phyloP scores from a whole-genome alignment of 2,113 vertebrate genomes.

The Centropristis striata region DNA sequence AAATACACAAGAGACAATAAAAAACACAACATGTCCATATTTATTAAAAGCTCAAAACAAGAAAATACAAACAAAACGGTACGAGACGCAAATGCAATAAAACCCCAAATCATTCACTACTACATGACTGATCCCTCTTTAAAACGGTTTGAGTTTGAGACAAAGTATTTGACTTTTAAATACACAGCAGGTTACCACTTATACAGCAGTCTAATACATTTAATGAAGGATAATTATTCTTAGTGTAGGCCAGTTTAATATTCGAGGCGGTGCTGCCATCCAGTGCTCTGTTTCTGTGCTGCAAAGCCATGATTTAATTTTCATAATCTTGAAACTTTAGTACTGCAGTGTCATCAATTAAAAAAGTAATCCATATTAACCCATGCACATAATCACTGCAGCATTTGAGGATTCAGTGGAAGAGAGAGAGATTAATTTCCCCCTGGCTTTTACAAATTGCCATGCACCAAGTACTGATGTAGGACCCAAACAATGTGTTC shows the following conservation, averaged over 20 bases:
- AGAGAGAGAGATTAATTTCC: not conserved
- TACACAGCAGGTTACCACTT: not conserved
- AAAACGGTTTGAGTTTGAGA: too few relatives aligned
- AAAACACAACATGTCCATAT: too few relatives aligned
- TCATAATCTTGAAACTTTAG: not conserved
- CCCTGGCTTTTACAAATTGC: not conserved
- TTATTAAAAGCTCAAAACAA: too few relatives aligned
- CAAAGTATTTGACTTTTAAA: not conserved
- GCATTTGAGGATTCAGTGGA: not conserved
- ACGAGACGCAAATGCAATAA: too few relatives aligned
- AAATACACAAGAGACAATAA: too few relatives aligned
- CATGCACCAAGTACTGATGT: too few relatives aligned
- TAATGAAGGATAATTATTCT: not conserved
- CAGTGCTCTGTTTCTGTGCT: conserved; percentile 40
- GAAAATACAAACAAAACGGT: too few relatives aligned
- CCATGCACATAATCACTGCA: conserved; percentile 3
- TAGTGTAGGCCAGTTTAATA: not conserved
- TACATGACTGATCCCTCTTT: too few relatives aligned
- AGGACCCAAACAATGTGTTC: too few relatives aligned
- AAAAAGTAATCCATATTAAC: conserved; percentile 5
- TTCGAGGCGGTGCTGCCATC: conserved; percentile 43
- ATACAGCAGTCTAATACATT: not conserved
- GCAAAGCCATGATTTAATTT: conserved; percentile 8
- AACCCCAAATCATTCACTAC: too few relatives aligned
- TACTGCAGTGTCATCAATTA: conserved; percentile 13